Conservation (phyloP, 1,140 invertebrate species). For the Paraescarpia echinospica region DNA sequence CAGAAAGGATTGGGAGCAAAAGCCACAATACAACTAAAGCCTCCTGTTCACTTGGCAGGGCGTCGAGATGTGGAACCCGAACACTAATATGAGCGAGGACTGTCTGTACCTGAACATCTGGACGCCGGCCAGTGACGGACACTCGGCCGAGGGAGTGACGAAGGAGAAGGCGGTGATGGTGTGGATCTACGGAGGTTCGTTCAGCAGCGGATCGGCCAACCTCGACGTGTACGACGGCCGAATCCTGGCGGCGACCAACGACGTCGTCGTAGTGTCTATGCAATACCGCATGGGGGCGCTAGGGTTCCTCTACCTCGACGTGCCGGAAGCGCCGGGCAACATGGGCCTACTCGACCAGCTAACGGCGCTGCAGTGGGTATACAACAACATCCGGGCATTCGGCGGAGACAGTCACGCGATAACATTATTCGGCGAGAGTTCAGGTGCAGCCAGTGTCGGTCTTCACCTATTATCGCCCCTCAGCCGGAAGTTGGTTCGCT, state of each 20-base stretch:
- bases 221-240: constrained; percentile 90
- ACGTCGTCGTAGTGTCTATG: constrained; percentile 88
- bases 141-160: background rate
- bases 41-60: constrained; percentile 42
- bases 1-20: no score
- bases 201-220: constrained; percentile 79
- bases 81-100: constrained; percentile 70
- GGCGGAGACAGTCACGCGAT: constrained; percentile 45
- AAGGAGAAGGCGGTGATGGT: constrained; percentile 59
- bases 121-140: constrained; percentile 32
- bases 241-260: constrained; percentile 72
- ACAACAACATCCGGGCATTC: constrained; percentile 49
- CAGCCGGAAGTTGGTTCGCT: constrained; percentile 41
- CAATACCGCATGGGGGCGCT: constrained; percentile 84
- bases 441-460: constrained; percentile 38
- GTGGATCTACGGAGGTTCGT: constrained; percentile 94
- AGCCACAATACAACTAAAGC: background rate
- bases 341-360: constrained; percentile 69
- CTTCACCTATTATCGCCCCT: constrained; percentile 36
- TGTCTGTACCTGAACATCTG: constrained; percentile 50
- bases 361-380: constrained; percentile 65
- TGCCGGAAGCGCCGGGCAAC: constrained; percentile 68
- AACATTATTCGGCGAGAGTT: constrained; percentile 47
- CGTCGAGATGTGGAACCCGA: constrained; percentile 90
- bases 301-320: constrained; percentile 87